These are phyloP conservation scores for Cepaea hortensis DNA, from an alignment of 2,888 invertebrate species.

Conservation along the genomic window DNA sequence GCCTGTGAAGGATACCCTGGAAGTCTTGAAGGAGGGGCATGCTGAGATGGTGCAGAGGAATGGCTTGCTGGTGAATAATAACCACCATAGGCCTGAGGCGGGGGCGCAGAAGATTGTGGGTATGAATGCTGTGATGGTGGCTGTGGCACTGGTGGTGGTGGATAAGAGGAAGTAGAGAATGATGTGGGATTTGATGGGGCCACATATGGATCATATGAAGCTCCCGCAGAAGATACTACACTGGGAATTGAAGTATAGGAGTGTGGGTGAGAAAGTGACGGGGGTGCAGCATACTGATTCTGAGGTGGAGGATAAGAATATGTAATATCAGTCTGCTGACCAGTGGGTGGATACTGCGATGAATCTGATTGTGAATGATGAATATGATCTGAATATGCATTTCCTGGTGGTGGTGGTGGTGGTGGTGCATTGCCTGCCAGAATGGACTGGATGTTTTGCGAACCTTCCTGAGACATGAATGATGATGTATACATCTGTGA, in stretches of 20 bases:
- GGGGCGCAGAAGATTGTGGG: conserved; percentile 43
- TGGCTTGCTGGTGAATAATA: conserved; percentile 44
- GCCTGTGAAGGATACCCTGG: conserved; percentile 49
- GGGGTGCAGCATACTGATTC: conserved; percentile 42
- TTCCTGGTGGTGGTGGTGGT: conserved; percentile 39
- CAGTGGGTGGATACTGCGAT: conserved; percentile 45
- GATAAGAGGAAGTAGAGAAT: conserved; percentile 45
- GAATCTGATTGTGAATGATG: conserved; percentile 29
- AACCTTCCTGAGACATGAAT: conserved; percentile 74
- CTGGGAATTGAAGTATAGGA: conserved; percentile 50
- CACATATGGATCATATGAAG: conserved; percentile 32
- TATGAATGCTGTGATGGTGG: conserved; percentile 44
- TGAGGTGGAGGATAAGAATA: conserved; percentile 42
- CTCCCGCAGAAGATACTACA: conserved; percentile 42
- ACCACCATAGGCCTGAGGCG: conserved; percentile 50
- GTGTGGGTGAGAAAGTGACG: conserved; percentile 49
- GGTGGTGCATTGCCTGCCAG: conserved; percentile 60
- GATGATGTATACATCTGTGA: conserved; percentile 72
- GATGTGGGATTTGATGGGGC: conserved; percentile 39
- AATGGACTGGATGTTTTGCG: conserved; percentile 71
- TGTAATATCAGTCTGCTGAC: conserved; percentile 42
- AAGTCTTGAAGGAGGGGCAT: conserved; percentile 44
- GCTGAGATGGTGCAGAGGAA: conserved; percentile 48
- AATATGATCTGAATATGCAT: conserved; percentile 38
- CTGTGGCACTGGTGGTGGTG: conserved; percentile 50